These are phyloP conservation scores for Lemur catta DNA, from an alignment of 2,797 vertebrate species.

Conservation along the genomic window DNA sequence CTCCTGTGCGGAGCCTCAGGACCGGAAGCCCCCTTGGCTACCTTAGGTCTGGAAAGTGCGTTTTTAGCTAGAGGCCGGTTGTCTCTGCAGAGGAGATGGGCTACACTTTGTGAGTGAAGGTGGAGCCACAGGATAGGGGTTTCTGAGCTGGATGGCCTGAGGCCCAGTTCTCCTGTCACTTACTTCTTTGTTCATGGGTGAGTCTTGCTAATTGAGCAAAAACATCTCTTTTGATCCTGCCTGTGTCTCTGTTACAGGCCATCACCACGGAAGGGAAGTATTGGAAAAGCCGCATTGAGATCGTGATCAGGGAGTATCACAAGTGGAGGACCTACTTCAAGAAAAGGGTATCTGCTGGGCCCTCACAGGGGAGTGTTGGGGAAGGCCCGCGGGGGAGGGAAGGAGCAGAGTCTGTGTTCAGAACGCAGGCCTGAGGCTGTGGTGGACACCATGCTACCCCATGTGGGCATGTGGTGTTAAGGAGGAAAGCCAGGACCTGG, in stretches of 20 bases:
- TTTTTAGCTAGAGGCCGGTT: background rate
- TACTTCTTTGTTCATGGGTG: background rate
- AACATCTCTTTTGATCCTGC: background rate
- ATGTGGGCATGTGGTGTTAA: rapidly evolving
- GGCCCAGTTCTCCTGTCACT: background rate
- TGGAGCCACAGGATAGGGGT: rapidly evolving
- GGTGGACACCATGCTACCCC: background rate
- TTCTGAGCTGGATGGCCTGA: background rate
- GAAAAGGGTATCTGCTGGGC: slow-evolving; percentile 90
- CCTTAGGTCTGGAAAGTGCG: background rate
- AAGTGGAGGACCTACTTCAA: slow-evolving; percentile 99
- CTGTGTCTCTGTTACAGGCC: slow-evolving; percentile 83
- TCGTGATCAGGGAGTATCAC: slow-evolving; percentile 97
- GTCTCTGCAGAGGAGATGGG: background rate
- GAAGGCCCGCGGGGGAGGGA: background rate
- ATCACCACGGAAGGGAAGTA: slow-evolving; percentile 93
- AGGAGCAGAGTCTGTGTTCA: rapidly evolving
- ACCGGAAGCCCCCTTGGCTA: background rate
- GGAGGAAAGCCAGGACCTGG: background rate
- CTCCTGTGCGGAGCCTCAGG: background rate
- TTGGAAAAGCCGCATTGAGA: slow-evolving; percentile 97
- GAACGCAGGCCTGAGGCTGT: background rate
- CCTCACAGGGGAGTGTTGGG: background rate
- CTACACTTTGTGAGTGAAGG: background rate
- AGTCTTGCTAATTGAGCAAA: background rate